phyloP scores from a whole-genome alignment of 2,888 invertebrate species.

The Gerris lacustris region DNA sequence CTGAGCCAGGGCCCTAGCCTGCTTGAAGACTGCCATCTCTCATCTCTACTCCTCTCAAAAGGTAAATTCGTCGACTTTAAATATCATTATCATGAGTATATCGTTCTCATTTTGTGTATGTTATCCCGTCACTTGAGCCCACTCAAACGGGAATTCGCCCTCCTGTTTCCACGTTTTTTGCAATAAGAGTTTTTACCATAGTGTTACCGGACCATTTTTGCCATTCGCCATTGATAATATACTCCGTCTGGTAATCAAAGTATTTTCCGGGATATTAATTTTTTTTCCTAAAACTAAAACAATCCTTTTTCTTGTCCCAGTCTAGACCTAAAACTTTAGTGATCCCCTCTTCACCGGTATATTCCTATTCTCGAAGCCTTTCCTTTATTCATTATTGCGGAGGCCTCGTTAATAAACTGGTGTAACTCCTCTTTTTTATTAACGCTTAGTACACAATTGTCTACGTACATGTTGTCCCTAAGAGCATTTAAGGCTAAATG shows the following conservation, averaged over 20 bases:
- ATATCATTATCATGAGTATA: no score
- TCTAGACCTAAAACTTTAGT: slow-evolving; percentile 11
- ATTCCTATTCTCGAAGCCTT: slow-evolving; percentile 11
- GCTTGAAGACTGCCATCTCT: no score
- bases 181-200: slow-evolving; percentile 29
- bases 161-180: slow-evolving; percentile 24
- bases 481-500: not conserved
- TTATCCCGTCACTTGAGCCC: no score
- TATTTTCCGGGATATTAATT: no score
- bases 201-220: slow-evolving; percentile 24
- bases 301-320: slow-evolving; percentile 11
- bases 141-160: no score
- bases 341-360: not conserved
- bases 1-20: no score
- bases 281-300: slow-evolving; percentile 5
- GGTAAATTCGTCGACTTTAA: no score
- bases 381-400: slow-evolving; percentile 9
- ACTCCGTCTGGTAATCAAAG: slow-evolving; percentile 21
- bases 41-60: no score
- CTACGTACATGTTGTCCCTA: slow-evolving; percentile 15
- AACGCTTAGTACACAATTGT: slow-evolving; percentile 14
- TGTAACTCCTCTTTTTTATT: slow-evolving; percentile 6
- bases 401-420: slow-evolving; percentile 13
- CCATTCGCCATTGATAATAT: slow-evolving; percentile 29
- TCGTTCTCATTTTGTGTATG: no score